Base-by-base conservation (phyloP, 1,140 invertebrate genomes). In the Temnothorax curvispinosus region DNA sequence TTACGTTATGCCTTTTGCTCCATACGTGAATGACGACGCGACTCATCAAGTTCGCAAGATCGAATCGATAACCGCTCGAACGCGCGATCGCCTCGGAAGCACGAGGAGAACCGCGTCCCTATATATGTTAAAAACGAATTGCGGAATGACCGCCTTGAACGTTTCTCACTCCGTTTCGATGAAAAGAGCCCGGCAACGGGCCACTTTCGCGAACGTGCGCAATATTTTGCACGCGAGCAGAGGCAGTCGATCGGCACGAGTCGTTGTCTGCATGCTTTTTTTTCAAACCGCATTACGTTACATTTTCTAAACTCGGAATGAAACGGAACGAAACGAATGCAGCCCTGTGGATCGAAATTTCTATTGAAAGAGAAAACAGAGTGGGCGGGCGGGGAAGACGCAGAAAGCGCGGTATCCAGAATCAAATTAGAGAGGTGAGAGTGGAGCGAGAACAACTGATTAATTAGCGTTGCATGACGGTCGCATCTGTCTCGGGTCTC, bases 141-240 rank as follows among this genome's bases (percentile, higher is more conserved):
- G 58, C 58, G n/a, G 64, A 80, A 38, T 15, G 47, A 38, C 7
- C 69, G 47, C 47, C 50, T 81, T 81, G 47, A 9, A 78, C 27
- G 60, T 69, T 81, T 78, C 41, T 56, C 62, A n/a, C 35, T 69
- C 0, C 9, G 47, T 81, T 41, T 56, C 77, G 35, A 56, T 56
- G 64, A 50, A 56, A 80, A 80, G 47, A 35, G n/a, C 15, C 69
- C 27, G 27, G 27, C 27, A 27, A 27, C 27, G 27, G 27, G 27
- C 27, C 27, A 27, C 47, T 80, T 69, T 80, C 77, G 47, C 32
- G n/a, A 75, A 41, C 47, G 3, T 8, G 47, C 52, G 47, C 35
- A 27, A 81, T 13, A 71, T 56, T 54, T 81, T 11, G 35, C 65
- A 81, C 77, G 77, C 47, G 18, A 76, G 18, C 7, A 11, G 56